Percentiles rank a stretch among this genome's conserved stretches.
These are phyloP conservation scores for Steatornis caripensis DNA, from an alignment of 2,113 vertebrate genomes.

Conservation along the genomic window DNA sequence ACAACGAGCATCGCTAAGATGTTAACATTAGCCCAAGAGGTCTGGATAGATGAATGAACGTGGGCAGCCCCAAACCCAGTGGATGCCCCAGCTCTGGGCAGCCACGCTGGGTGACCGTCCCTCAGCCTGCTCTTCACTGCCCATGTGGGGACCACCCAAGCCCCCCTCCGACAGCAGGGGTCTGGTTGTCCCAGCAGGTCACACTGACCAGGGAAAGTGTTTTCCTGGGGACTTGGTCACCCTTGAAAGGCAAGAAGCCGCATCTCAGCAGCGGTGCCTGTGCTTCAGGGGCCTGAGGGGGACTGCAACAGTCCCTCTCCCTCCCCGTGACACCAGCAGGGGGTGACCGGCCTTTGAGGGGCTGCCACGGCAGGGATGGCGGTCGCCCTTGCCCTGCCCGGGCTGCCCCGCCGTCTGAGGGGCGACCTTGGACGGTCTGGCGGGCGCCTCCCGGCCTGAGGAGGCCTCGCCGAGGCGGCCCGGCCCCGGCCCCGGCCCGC, in stretches of 20 bases:
- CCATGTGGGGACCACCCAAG: accelerated
- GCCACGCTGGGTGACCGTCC: not conserved
- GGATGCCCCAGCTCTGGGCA: accelerated
- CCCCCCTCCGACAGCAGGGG: accelerated
- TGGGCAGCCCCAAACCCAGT: accelerated
- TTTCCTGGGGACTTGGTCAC: not conserved
- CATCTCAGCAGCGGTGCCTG: too few species aligned
- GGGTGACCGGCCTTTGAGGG: not conserved
- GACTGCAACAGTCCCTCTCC: too few species aligned
- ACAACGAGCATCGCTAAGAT: accelerated
- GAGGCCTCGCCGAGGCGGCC: too few species aligned
- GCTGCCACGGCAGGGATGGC: not conserved
- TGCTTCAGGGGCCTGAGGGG: not conserved
- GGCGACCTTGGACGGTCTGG: not conserved
- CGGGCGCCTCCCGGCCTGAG: accelerated
- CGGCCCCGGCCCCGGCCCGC: too few species aligned
- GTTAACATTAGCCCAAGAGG: accelerated
- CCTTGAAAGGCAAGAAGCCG: not conserved
- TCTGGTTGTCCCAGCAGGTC: not conserved
- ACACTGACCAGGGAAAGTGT: not conserved
- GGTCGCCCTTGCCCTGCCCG: not conserved
- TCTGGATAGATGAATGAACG: not conserved
- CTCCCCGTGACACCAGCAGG: not conserved
- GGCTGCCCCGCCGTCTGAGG: accelerated
- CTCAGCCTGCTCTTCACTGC: not conserved